Base-by-base conservation (phyloP, 2,888 invertebrate species). In the Clepsis dumicolana region DNA sequence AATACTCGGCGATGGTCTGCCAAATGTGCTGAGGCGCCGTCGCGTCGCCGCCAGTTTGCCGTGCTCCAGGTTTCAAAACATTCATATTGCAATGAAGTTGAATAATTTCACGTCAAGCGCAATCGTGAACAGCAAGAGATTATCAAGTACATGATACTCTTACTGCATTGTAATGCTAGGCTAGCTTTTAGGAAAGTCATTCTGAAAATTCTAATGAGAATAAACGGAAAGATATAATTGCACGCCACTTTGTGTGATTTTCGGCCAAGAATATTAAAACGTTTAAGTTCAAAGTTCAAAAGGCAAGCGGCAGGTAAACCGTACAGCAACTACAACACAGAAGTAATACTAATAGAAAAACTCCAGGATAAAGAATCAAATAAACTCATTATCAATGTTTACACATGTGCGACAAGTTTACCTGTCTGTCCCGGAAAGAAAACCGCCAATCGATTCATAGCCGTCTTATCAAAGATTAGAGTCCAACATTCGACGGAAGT, bases 401-500 rank as follows among this genome's bases (percentile, higher is more conserved):
- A 61, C 65, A 71, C 70, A 66, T 63, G 52, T 63, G 63, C 59
- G 59, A 50, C 52, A 35, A 41, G 64, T 24, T 44, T 64, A 66
- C 60, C 65, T 65, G 65, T 35, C 14, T 18, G 61, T 32, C 32
- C 59, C 38, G 18, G 70, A 60, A 57, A 63, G 60, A 63, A 53
- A 56, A 57, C 52, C 16, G 65, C 29, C 57, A 56, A 61, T 65
- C 57, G 48, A 65, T 54, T 54, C 56, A 53, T 52, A 70, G 67
- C 29, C 71, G 62, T 54, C 21, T 63, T 50, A 64, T 64, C 61
- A 44, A 14, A 59, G 35, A 74, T 78, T 80, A 85, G 77, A 78
- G 83, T 81, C 75, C 73, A 80, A 77, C 80, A 78, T 85, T 74
- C 75, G 38, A 29, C 70, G 76, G 74, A 72, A 75, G 71, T 72